Conservation (phyloP, 2,888 invertebrate genomes). For the Zaprionus lineosus region DNA sequence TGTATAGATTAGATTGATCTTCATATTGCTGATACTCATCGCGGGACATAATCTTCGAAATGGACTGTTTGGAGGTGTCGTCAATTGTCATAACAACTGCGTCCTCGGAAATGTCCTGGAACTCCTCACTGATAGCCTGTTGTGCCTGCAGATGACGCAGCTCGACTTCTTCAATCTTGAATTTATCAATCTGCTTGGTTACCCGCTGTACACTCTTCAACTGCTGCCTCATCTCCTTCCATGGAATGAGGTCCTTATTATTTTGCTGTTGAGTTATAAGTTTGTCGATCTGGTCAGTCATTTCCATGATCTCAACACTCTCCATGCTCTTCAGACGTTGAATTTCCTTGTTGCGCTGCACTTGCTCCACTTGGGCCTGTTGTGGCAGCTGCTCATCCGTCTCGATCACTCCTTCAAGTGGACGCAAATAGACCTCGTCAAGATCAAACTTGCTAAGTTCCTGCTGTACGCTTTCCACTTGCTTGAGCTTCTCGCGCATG, state of each 20-base stretch:
- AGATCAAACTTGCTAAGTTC: constrained; percentile 81
- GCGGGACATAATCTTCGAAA: constrained; percentile 69
- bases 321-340: constrained; percentile 82
- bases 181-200: constrained; percentile 82
- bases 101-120: constrained; percentile 85
- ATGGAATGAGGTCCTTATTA: constrained; percentile 79
- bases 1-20: constrained; percentile 65
- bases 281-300: constrained; percentile 82
- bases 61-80: constrained; percentile 78
- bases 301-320: constrained; percentile 81
- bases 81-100: constrained; percentile 84
- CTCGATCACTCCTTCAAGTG: constrained; percentile 66
- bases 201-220: constrained; percentile 81
- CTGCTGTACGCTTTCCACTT: constrained; percentile 82
- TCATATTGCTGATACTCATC: constrained; percentile 80
- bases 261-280: constrained; percentile 79
- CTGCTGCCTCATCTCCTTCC: constrained; percentile 82
- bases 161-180: constrained; percentile 83
- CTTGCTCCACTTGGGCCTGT: constrained; percentile 78
- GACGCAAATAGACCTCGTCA: constrained; percentile 83
- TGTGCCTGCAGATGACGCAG: constrained; percentile 79
- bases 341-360: constrained; percentile 82
- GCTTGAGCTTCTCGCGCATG: constrained; percentile 81
- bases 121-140: constrained; percentile 82
- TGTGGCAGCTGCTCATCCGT: constrained; percentile 68